Percentiles rank a stretch among this genome's conserved stretches.
phyloP scores from a whole-genome alignment of 1,140 invertebrate genomes.

The Drosophila grimshawi region DNA sequence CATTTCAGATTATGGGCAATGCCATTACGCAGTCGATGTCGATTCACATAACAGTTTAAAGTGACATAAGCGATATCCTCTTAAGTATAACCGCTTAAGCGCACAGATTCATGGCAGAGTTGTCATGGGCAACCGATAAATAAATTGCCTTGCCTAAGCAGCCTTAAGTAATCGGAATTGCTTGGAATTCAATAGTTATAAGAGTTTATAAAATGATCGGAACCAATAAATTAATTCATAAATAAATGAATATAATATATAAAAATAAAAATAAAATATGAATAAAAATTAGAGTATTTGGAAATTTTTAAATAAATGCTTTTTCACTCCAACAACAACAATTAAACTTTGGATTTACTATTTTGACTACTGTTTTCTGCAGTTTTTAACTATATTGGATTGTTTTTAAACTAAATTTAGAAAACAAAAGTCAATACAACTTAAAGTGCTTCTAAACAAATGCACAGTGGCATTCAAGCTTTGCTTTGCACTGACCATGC shows the following conservation, averaged over 20 bases:
- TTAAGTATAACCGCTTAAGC: background rate
- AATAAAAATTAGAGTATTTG: no score
- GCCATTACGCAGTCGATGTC: background rate
- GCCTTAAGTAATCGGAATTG: background rate
- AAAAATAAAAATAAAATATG: no score
- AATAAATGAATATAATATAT: no score
- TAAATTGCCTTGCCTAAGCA: background rate
- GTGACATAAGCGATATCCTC: conserved; percentile 5
- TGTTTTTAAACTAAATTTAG: no score
- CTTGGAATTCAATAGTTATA: background rate
- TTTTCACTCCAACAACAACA: no score
- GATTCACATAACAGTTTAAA: conserved; percentile 20
- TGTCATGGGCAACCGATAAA: background rate
- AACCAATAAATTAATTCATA: no score
- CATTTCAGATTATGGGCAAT: conserved; percentile 17
- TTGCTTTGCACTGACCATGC: conserved; percentile 25
- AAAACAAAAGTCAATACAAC: no score
- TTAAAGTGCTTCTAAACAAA: background rate
- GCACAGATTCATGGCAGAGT: background rate
- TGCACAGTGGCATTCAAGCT: background rate
- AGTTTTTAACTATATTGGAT: no score
- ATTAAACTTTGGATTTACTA: no score
- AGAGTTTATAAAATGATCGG: background rate
- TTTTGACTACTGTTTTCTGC: no score
- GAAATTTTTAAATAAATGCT: no score